Conservation (phyloP, 2,888 invertebrate species). For the Punctoribates punctum region DNA sequence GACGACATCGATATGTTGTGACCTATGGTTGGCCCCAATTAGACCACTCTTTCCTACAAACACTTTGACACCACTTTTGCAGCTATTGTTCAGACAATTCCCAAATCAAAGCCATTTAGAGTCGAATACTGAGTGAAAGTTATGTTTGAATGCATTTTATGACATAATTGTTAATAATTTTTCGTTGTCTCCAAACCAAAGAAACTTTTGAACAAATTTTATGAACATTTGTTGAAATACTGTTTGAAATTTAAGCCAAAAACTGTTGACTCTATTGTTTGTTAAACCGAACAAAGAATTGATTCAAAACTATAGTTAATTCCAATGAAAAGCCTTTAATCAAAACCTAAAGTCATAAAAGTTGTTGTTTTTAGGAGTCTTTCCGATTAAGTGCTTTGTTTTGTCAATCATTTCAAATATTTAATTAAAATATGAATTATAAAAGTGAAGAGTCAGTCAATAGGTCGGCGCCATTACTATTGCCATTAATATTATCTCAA, state of each 20-base stretch:
- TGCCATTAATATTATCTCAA: no score
- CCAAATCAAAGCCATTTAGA: no score
- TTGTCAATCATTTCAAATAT: no score
- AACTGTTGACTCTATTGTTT: neutral
- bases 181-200: no score
- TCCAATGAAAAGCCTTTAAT: no score
- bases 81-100: neutral
- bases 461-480: neutral
- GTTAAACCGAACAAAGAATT: neutral
- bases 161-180: no score
- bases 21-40: neutral
- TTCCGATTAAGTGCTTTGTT: no score
- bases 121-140: no score
- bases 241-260: conserved; percentile 1
- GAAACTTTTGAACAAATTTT: neutral
- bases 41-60: neutral
- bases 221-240: neutral
- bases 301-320: neutral
- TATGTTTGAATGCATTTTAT: no score
- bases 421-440: no score
- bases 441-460: neutral
- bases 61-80: neutral
- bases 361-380: no score
- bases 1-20: conserved; percentile 45
- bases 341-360: no score